Base-by-base conservation (phyloP, 2,797 vertebrate species). In the Melanotaenia boesemani region DNA sequence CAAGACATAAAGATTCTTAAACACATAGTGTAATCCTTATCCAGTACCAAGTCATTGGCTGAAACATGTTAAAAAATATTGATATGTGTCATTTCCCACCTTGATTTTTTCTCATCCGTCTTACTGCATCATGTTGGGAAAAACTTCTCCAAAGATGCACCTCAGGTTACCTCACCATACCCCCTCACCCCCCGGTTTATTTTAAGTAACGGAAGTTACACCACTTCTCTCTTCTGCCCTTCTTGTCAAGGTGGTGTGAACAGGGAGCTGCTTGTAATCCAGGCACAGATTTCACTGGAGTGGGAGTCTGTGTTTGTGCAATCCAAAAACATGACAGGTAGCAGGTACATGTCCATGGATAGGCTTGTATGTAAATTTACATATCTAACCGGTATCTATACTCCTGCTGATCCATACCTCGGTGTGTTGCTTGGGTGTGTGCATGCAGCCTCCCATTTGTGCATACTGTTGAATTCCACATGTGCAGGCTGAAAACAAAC, bases 391-490 rank as follows among this genome's bases (percentile, higher is more conserved):
- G 28, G 34, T 8, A 55, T 61, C 30, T 46, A 4, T 18, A 10
- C 54, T 68, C 67, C 16, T 52, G 32, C 59, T 15, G 20, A 39
- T 44, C n/a, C 12, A 26, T 12, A 12, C 58, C 15, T 16, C 36
- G n/a, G 54, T 58, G 39, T 62, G 56, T 66, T 69, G 62, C 63
- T 20, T 30, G 30, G 32, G 54, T 13, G 61, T 67, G 74, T 66
- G 59, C 26, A 67, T 28, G 36, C 24, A 46, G 18, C 62, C 37
- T 70, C 72, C 44, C 52, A 24, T 65, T 52, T 70, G 54, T 54
- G 32, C 64, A 72, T 37, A 72, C 84, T 82, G 86, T 65, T 84
- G 86, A 93, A 94, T 93, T 93, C 85, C 89, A 85, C 92, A 91
- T 77, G 77, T 88, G 68, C 59, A 64, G 82, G 66, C 65, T 44